Conservation (phyloP, 1,140 invertebrate genomes). For the Procambarus virginalis region DNA sequence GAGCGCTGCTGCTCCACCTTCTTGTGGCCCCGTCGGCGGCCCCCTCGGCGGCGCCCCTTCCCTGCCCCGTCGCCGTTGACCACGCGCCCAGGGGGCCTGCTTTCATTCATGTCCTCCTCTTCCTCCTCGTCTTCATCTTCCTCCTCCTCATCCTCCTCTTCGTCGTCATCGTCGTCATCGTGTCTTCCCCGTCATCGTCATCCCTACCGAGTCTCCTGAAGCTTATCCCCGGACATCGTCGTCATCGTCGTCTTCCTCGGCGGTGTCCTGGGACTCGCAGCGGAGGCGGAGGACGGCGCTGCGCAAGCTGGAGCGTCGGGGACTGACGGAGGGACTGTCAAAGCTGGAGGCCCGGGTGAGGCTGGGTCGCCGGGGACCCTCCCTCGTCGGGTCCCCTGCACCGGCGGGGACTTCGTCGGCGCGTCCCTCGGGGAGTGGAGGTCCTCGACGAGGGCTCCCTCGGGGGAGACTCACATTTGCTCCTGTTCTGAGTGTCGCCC, state of each 20-base stretch:
- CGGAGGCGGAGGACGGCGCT: conserved; percentile 52
- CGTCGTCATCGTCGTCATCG: conserved; percentile 40
- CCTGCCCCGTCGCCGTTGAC: conserved; percentile 47
- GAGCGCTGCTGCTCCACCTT: conserved; percentile 49
- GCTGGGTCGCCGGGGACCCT: conserved; percentile 29
- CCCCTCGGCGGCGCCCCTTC: conserved; percentile 28
- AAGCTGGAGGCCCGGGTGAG: conserved; percentile 53
- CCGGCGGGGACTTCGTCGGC: conserved; percentile 37
- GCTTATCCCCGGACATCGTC: conserved; percentile 3
- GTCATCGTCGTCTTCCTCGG: conserved; percentile 55
- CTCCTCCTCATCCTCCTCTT: conserved; percentile 33
- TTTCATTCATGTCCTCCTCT: conserved; percentile 33
- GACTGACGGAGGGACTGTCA: conserved; percentile 61
- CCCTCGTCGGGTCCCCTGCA: conserved; percentile 32
- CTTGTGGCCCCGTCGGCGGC: not conserved
- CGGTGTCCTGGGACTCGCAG: conserved; percentile 59
- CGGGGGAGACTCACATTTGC: conserved; percentile 43
- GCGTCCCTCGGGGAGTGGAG: conserved; percentile 39
- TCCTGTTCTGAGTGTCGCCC: not conserved
- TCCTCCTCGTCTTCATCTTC: conserved; percentile 22
- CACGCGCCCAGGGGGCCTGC: conserved; percentile 26
- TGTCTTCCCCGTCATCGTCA: conserved; percentile 42
- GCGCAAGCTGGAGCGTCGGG: conserved; percentile 49
- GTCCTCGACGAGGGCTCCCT: conserved; percentile 46
- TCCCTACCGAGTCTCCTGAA: conserved; percentile 20